Evolutionary conservation across 2,113 vertebrate species (phyloP).

Genomic region (Empidonax alnorum): DNA sequence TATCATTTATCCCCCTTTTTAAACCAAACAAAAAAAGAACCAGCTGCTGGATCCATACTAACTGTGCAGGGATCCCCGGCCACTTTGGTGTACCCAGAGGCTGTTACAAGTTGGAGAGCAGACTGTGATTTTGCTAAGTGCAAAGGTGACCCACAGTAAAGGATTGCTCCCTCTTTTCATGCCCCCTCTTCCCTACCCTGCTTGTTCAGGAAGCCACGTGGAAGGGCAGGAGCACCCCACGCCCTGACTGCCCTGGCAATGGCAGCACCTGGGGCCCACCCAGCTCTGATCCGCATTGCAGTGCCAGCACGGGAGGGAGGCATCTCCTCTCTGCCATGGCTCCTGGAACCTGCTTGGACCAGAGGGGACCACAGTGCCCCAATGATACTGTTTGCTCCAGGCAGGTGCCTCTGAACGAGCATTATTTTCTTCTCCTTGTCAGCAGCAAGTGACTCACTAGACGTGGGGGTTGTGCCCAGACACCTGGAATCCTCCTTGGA

Average conservation of each 20-base stretch:
- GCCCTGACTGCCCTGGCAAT: rapidly evolving
- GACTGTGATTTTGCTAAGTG: neutral
- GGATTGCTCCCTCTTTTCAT: rapidly evolving
- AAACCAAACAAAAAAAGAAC: neutral
- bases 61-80: neutral
- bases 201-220: rapidly evolving
- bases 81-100: rapidly evolving
- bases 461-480: neutral
- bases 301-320: neutral
- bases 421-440: neutral
- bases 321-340: rapidly evolving
- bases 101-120: neutral
- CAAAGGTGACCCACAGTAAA: neutral
- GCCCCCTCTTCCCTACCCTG: neutral
- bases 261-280: neutral
- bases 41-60: neutral
- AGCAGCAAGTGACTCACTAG: conserved; percentile 6
- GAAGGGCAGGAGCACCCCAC: neutral
- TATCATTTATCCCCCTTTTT: neutral
- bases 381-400: neutral
- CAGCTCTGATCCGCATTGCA: neutral
- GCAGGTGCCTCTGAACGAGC: neutral
- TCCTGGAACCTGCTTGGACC: neutral
- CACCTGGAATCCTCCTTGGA: neutral
- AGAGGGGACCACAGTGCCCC: neutral